Evolutionary conservation across 2,888 invertebrate genomes (phyloP).

Genomic region (Pseudoips prasinana): DNA sequence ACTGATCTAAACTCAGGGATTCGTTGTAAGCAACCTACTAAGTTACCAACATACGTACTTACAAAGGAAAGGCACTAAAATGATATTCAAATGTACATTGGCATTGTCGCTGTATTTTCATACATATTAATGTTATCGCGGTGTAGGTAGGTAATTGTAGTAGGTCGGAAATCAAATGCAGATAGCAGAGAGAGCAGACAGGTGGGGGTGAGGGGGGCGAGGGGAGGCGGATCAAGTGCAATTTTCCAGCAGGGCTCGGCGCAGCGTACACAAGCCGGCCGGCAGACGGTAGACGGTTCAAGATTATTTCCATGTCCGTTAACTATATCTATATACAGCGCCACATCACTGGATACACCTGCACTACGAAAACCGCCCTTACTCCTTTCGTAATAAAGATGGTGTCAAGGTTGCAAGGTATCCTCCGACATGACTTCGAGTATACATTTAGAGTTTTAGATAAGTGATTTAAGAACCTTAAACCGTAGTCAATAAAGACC

Average conservation of each 20-base stretch:
- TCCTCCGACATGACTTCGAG: too few species aligned
- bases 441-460: too few species aligned
- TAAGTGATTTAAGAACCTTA: too few species aligned
- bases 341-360: too few species aligned
- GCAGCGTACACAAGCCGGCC: conserved; percentile 33
- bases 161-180: conserved; percentile 53
- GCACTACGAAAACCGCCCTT: too few species aligned
- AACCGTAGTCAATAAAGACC: too few species aligned
- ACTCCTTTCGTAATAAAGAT: too few species aligned
- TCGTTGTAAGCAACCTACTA: too few species aligned
- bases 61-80: conserved; percentile 1
- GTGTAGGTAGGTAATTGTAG: conserved; percentile 39
- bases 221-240: conserved; percentile 58
- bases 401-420: too few species aligned
- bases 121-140: conserved; percentile 35
- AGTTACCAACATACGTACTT: too few species aligned
- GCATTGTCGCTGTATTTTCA: conserved; percentile 18
- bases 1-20: too few species aligned
- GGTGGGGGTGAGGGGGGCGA: conserved; percentile 24
- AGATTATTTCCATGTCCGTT: conserved; percentile 38
- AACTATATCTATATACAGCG: conserved; percentile 18
- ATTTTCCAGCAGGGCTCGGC: conserved; percentile 56
- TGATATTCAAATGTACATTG: conserved; percentile 19
- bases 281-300: conserved; percentile 34
- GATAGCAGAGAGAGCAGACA: conserved; percentile 40